These are phyloP conservation scores for Pseudomyrmex pallidus DNA, from an alignment of 1,140 invertebrate genomes.

Conservation along the genomic window DNA sequence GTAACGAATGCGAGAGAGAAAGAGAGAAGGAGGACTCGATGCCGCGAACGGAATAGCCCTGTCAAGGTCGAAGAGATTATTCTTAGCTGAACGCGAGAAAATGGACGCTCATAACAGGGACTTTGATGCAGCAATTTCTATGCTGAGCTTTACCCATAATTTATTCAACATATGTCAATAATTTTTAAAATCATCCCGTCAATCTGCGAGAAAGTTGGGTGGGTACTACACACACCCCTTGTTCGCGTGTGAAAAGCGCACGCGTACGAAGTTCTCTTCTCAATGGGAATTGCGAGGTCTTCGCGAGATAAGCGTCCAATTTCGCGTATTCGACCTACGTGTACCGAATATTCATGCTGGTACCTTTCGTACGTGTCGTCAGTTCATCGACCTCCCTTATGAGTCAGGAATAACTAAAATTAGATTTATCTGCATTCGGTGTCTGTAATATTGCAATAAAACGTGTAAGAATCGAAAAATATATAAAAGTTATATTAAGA, in stretches of 20 bases:
- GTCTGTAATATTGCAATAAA: not conserved
- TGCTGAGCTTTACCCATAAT: not conserved
- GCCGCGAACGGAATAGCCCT: conserved; percentile 41
- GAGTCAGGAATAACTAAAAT: conserved; percentile 13
- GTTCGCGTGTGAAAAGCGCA: not conserved
- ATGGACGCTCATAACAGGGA: conserved; percentile 28
- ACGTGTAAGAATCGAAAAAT: not conserved
- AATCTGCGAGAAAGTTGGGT: no score
- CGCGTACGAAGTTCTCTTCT: not conserved
- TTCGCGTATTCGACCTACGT: conserved; percentile 57
- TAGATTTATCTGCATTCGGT: not conserved
- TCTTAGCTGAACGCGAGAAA: conserved; percentile 56
- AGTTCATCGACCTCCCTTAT: conserved; percentile 64
- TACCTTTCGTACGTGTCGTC: conserved; percentile 28
- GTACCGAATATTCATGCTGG: conserved; percentile 69
- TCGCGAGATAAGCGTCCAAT: conserved; percentile 32
- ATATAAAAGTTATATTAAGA: not conserved
- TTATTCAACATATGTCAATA: not conserved
- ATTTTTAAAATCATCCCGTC: not conserved
- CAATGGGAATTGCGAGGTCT: not conserved
- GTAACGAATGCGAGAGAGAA: conserved; percentile 45
- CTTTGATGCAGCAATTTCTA: conserved; percentile 18
- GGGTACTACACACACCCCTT: no score
- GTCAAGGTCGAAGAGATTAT: conserved; percentile 58
- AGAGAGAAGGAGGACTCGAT: conserved; percentile 12